Conservation (phyloP, 2,797 vertebrate genomes). For the Spea hammondii region DNA sequence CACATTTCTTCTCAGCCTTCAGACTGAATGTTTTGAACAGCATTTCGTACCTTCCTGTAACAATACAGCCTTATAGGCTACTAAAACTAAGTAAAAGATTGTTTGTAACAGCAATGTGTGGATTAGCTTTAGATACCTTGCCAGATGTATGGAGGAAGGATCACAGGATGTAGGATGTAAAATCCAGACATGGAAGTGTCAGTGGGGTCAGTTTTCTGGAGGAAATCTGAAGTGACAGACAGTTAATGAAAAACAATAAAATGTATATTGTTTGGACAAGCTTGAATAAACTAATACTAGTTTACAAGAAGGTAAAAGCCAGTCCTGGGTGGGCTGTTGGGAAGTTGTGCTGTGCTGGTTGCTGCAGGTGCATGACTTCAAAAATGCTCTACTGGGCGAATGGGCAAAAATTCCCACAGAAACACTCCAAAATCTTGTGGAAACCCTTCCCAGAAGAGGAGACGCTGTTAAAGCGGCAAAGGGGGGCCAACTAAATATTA, state of each 20-base stretch:
- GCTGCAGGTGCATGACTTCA: no score
- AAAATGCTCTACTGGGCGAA: no score
- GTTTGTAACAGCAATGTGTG: slow-evolving; percentile 26
- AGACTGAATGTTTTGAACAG: no score
- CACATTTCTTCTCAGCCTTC: no score
- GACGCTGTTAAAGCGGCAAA: no score
- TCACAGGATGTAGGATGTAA: slow-evolving; percentile 39
- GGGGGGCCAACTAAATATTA: no score
- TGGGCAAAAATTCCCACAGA: no score
- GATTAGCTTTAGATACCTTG: slow-evolving; percentile 23
- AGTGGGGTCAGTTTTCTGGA: slow-evolving; percentile 35
- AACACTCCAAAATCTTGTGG: no score
- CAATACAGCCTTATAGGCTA: neutral
- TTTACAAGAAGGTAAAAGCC: neutral
- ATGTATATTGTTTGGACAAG: slow-evolving; percentile 18
- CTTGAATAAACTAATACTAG: neutral
- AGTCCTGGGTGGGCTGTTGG: no score
- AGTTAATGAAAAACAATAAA: slow-evolving; percentile 5
- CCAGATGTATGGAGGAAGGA: slow-evolving; percentile 42
- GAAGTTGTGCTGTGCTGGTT: no score
- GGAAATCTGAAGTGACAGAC: slow-evolving; percentile 24
- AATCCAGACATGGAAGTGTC: slow-evolving; percentile 45
- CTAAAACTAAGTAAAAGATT: neutral
- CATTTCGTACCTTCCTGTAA: no score
- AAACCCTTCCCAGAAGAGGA: no score